phyloP scores from a whole-genome alignment of 2,797 vertebrate genomes.

The Sebastolobus alascanus region DNA sequence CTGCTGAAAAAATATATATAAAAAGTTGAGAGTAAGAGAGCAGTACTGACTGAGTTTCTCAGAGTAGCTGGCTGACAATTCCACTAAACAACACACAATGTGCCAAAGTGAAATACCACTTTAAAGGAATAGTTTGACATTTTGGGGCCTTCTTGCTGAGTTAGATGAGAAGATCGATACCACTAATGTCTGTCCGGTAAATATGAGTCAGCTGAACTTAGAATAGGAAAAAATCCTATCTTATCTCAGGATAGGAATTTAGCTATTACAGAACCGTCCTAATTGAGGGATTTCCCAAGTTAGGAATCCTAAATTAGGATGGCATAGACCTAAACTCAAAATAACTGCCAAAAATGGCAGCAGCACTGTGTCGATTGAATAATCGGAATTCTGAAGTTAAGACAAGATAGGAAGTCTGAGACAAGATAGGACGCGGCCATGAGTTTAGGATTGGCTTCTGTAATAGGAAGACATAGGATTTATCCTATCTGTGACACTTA shows the following conservation, averaged over 20 bases:
- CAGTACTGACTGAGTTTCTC: not conserved
- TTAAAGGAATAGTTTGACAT: slow-evolving; percentile 18
- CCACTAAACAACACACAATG: not conserved
- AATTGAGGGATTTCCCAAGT: too few relatives aligned
- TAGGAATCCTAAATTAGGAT: too few relatives aligned
- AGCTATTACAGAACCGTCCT: too few relatives aligned
- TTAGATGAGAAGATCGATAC: not conserved
- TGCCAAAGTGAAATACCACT: slow-evolving; percentile 8
- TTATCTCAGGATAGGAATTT: too few relatives aligned
- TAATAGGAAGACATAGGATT: too few relatives aligned
- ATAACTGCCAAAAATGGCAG: too few relatives aligned
- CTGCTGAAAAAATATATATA: not conserved
- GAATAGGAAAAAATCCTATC: not conserved
- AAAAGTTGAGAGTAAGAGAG: slow-evolving; percentile 1
- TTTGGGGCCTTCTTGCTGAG: not conserved
- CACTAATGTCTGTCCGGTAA: not conserved
- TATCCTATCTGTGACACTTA: too few relatives aligned
- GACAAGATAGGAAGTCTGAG: too few relatives aligned
- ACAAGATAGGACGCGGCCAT: too few relatives aligned
- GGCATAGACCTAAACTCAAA: too few relatives aligned
- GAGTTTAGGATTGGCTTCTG: too few relatives aligned
- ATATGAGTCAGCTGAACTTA: not conserved
- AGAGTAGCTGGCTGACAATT: not conserved
- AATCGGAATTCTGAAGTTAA: too few relatives aligned
- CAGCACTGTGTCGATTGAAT: accelerated